A percentile compares a stretch with the other conserved stretches of the same genome.
Evolutionary conservation across 2,797 vertebrate genomes (phyloP).

Genomic region (Otolemur crassicaudatus): DNA sequence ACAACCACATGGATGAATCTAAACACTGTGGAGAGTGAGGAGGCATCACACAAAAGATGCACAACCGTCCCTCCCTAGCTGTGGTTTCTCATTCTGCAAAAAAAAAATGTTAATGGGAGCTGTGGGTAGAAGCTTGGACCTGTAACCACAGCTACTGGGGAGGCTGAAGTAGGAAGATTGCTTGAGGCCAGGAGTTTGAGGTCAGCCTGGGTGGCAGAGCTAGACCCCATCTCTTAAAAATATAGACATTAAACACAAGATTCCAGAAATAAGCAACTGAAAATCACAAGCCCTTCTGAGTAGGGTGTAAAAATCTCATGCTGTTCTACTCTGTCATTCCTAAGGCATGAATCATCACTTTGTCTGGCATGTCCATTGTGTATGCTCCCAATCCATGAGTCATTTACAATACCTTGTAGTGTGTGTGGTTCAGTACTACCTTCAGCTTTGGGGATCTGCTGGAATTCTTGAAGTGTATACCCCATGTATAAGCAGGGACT

Average conservation of each 20-base stretch:
- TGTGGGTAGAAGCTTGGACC: background rate
- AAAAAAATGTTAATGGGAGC: background rate
- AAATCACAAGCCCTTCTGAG: background rate
- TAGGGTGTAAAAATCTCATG: background rate
- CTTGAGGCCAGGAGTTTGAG: background rate
- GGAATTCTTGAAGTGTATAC: background rate
- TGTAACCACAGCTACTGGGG: background rate
- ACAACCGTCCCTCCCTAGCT: background rate
- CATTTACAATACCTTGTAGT: background rate
- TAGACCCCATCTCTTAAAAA: background rate
- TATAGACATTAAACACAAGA: background rate
- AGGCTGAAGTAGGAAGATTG: background rate
- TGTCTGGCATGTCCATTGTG: background rate
- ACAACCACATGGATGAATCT: background rate
- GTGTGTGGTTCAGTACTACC: background rate
- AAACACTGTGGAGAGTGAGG: background rate
- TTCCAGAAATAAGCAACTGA: background rate
- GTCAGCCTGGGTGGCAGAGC: background rate
- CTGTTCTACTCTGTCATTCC: background rate
- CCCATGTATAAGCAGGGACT: background rate
- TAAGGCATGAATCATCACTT: background rate
- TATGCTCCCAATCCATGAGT: background rate
- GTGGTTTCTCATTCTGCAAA: background rate
- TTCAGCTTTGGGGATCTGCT: background rate
- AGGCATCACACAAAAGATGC: background rate